Conservation (phyloP, 2,797 vertebrate genomes). For the Dermochelys coriacea region DNA sequence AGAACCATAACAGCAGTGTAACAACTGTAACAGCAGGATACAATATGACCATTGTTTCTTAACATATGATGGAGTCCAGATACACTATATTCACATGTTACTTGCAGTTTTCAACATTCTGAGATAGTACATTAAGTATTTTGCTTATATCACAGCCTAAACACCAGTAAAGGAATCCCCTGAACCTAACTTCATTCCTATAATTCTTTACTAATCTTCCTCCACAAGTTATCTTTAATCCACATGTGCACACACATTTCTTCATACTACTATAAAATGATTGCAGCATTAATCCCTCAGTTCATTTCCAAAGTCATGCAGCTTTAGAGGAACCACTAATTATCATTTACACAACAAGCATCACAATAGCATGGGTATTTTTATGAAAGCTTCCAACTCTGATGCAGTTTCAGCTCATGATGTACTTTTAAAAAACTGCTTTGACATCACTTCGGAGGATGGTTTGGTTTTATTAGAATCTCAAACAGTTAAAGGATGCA, state of each 20-base stretch:
- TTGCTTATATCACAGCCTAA: not conserved
- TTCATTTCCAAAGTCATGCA: not conserved
- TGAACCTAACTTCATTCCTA: not conserved
- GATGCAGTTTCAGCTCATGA: not conserved
- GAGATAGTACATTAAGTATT: not conserved
- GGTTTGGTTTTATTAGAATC: not conserved
- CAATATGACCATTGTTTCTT: not conserved
- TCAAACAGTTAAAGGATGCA: constrained; percentile 24
- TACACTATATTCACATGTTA: not conserved
- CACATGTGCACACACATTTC: not conserved
- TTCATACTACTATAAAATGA: not conserved
- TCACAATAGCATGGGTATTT: not conserved
- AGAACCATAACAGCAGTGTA: not conserved
- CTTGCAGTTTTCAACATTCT: not conserved
- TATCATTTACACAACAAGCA: not conserved
- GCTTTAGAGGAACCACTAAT: not conserved
- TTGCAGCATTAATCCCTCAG: not conserved
- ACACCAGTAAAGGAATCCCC: not conserved
- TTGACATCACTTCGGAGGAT: not conserved
- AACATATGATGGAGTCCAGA: not conserved
- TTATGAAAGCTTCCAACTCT: not conserved
- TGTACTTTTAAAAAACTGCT: not conserved
- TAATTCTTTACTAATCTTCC: not conserved
- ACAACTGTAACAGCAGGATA: not conserved
- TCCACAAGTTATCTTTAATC: not conserved